Evolutionary conservation across 2,113 vertebrate genomes (phyloP).

Genomic region (Silurus glanis): DNA sequence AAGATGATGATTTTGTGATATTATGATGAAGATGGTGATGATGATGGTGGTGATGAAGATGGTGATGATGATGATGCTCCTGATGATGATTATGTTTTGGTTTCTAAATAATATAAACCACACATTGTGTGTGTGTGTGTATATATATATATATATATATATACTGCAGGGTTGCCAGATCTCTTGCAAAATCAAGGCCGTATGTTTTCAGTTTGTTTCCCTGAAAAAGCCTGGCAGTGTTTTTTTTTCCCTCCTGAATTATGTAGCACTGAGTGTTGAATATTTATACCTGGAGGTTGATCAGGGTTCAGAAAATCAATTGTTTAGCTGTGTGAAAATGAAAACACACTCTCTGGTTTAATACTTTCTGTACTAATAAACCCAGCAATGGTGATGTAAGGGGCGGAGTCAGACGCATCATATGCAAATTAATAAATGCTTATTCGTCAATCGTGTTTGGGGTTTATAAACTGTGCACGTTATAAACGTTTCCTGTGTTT

Average conservation of each 20-base stretch:
- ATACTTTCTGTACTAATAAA: not conserved
- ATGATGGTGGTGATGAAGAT: not conserved
- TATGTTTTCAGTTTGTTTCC: not conserved
- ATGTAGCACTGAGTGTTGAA: not conserved
- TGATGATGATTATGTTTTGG: not conserved
- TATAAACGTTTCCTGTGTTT: not conserved
- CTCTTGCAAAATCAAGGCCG: not conserved
- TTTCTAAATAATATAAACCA: not conserved
- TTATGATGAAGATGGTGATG: not conserved
- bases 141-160: no score
- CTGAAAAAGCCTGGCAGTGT: not conserved
- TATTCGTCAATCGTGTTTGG: not conserved
- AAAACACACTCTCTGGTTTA: not conserved
- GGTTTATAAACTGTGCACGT: not conserved
- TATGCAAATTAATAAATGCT: not conserved
- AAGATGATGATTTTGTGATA: not conserved
- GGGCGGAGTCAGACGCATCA: not conserved
- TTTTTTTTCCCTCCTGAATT: not conserved
- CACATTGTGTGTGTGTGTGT: not conserved
- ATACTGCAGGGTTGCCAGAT: not conserved
- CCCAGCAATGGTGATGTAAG: not conserved
- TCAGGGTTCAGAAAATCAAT: not conserved
- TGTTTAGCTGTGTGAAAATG: not conserved
- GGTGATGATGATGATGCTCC: not conserved
- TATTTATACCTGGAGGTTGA: not conserved